Evolutionary conservation across 2,113 vertebrate genomes (phyloP).

Genomic region (Trichomycterus rosablanca): DNA sequence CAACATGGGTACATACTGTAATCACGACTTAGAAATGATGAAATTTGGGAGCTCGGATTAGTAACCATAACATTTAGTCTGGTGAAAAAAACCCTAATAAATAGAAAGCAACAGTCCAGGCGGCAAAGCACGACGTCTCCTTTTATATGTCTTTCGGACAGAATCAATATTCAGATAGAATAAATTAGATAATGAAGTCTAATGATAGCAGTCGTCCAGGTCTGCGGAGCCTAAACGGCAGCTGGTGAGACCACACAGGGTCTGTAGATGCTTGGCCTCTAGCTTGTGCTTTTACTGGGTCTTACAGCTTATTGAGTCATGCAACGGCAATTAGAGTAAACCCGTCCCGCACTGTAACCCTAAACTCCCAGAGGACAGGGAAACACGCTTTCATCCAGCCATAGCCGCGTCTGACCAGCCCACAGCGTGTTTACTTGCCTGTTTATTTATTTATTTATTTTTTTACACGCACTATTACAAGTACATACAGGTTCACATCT

Average conservation of each 20-base stretch:
- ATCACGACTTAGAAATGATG: too few relatives aligned
- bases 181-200: not conserved
- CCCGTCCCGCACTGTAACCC: slow-evolving; percentile 14
- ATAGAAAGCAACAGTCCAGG: not conserved
- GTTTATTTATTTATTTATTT: not conserved
- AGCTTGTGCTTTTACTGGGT: slow-evolving; percentile 21
- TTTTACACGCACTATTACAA: not conserved
- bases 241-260: slow-evolving; percentile 9
- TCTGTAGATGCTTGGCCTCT: slow-evolving; percentile 8
- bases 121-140: not conserved
- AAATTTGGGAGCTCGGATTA: too few relatives aligned
- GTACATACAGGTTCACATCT: not conserved
- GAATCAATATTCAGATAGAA: not conserved
- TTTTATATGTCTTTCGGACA: not conserved
- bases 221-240: not conserved
- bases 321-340: slow-evolving; percentile 38
- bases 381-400: slow-evolving; percentile 30
- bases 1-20: too few relatives aligned
- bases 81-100: too few relatives aligned
- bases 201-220: slow-evolving; percentile 1
- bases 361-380: slow-evolving; percentile 33
- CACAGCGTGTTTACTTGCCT: slow-evolving; percentile 6
- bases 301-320: slow-evolving; percentile 48
- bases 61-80: too few relatives aligned
- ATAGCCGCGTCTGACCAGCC: slow-evolving; percentile 28